Conservation (phyloP, 2,113 vertebrate species). For the Tachysurus vachellii region DNA sequence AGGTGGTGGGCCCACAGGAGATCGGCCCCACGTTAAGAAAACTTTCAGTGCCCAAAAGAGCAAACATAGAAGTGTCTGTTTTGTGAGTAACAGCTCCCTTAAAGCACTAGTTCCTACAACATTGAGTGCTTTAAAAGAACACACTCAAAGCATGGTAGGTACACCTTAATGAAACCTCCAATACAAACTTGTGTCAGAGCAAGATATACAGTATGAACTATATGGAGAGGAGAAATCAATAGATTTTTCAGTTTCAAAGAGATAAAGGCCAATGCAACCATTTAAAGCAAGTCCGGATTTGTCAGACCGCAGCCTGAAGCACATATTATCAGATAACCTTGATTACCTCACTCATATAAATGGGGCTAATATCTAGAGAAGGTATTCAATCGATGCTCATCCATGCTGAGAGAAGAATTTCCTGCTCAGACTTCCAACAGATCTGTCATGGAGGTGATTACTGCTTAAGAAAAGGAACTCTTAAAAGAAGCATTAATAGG, state of each 20-base stretch:
- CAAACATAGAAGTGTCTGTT: background rate
- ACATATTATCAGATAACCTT: slow-evolving; percentile 35
- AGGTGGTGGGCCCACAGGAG: too few species aligned
- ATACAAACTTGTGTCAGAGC: background rate
- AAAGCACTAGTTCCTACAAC: background rate
- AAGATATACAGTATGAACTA: background rate
- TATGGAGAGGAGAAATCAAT: background rate
- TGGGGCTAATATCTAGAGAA: slow-evolving; percentile 29
- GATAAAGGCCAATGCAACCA: slow-evolving; percentile 28
- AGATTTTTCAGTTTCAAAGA: slow-evolving; percentile 17
- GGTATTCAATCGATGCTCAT: slow-evolving; percentile 22
- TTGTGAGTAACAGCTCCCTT: background rate
- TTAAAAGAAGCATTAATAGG: background rate
- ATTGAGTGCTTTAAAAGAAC: background rate
- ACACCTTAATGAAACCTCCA: background rate
- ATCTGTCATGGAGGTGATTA: background rate
- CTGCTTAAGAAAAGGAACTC: background rate
- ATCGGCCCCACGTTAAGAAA: background rate
- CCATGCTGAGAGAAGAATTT: background rate
- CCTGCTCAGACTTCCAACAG: slow-evolving; percentile 23
- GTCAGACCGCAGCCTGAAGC: slow-evolving; percentile 9
- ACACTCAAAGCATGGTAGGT: background rate
- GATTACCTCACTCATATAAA: slow-evolving; percentile 39
- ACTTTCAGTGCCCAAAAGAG: background rate
- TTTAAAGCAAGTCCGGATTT: slow-evolving; percentile 22